Evolutionary conservation across 2,888 invertebrate genomes (phyloP).

Genomic region (Entomobrya multifasciata): DNA sequence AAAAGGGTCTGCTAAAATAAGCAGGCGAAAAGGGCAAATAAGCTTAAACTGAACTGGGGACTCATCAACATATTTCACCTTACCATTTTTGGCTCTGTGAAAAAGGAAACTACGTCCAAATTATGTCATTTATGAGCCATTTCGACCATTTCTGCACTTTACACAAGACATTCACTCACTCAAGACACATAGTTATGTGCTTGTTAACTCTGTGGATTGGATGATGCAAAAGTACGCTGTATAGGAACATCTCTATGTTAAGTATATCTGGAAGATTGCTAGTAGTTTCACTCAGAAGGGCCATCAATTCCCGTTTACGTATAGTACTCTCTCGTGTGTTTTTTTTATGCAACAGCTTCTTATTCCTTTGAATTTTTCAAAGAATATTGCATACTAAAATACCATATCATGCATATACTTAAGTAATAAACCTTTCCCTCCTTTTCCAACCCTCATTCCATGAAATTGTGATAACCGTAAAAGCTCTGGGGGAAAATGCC

Average conservation of each 20-base stretch:
- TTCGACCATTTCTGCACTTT: conserved; percentile 65
- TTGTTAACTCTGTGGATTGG: too few relatives aligned
- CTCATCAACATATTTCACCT: conserved; percentile 69
- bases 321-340: conserved; percentile 20
- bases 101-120: conserved; percentile 60
- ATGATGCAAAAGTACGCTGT: too few relatives aligned
- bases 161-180: conserved; percentile 33
- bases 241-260: background rate
- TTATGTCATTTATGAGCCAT: conserved; percentile 72
- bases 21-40: conserved; percentile 37
- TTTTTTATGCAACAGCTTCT: conserved; percentile 27
- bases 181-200: background rate
- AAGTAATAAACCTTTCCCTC: too few relatives aligned
- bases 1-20: conserved; percentile 6
- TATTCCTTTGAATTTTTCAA: background rate
- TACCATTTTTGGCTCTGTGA: conserved; percentile 50
- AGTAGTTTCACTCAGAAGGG: conserved; percentile 64
- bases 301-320: conserved; percentile 62
- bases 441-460: too few relatives aligned
- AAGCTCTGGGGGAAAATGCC: background rate
- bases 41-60: conserved; percentile 43
- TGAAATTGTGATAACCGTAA: background rate
- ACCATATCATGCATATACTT: background rate
- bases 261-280: conserved; percentile 6
- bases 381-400: background rate